Percentiles rank a stretch among this genome's conserved stretches.
Evolutionary conservation across 2,797 vertebrate species (phyloP).

Genomic region (Dermochelys coriacea): DNA sequence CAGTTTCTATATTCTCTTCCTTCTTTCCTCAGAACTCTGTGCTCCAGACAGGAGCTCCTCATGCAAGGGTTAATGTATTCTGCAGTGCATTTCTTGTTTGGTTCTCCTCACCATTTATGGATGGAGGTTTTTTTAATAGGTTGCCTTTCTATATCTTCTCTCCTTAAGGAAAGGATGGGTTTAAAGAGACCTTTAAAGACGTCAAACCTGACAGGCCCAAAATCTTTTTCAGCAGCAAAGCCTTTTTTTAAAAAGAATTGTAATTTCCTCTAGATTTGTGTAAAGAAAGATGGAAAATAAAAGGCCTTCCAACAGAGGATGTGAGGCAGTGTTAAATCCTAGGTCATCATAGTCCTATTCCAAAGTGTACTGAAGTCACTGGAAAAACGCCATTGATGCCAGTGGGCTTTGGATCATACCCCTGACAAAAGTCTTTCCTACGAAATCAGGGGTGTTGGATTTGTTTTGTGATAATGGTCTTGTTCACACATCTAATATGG

Average conservation of each 20-base stretch:
- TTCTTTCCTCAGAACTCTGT: not conserved
- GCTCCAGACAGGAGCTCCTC: not conserved
- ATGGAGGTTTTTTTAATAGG: not conserved
- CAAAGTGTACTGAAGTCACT: not conserved
- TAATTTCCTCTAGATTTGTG: not conserved
- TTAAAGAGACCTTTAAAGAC: not conserved
- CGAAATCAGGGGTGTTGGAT: not conserved
- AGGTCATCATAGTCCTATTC: not conserved
- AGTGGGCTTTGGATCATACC: not conserved
- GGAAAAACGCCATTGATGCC: not conserved
- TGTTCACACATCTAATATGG: not conserved
- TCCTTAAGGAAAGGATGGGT: not conserved
- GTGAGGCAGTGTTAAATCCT: not conserved
- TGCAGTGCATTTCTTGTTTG: not conserved
- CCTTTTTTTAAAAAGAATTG: not conserved
- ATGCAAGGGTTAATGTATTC: not conserved
- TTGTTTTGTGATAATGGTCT: not conserved
- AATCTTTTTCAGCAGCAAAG: not conserved
- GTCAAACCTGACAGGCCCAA: not conserved
- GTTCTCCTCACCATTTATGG: not conserved
- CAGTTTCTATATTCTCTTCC: too few species aligned
- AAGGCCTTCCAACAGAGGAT: not conserved
- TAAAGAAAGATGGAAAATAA: not conserved
- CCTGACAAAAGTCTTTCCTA: not conserved
- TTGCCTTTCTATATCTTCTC: constrained; percentile 24